Evolutionary conservation across 2,113 vertebrate genomes (phyloP).

Genomic region (Malaclemys terrapin): DNA sequence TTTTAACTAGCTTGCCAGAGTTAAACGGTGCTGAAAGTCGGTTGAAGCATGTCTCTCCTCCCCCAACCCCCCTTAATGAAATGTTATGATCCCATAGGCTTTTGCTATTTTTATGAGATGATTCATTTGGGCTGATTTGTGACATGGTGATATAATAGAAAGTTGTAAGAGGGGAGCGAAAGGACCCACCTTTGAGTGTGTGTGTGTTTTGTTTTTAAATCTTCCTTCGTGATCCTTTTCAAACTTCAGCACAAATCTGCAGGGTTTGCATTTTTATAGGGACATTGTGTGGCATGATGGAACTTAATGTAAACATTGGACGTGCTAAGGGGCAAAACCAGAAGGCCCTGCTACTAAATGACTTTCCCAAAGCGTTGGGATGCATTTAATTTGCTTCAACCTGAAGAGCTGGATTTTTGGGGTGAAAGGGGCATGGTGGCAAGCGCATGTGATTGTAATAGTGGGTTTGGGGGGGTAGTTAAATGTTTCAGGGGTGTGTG

Average conservation of each 20-base stretch:
- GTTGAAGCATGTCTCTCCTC: background rate
- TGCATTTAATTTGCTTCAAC: background rate
- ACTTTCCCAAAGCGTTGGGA: background rate
- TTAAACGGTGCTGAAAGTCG: background rate
- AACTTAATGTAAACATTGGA: background rate
- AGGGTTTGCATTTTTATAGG: background rate
- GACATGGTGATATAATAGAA: slow-evolving; percentile 12
- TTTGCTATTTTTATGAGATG: background rate
- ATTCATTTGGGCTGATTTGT: background rate
- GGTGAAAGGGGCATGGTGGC: background rate
- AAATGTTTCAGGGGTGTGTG: background rate
- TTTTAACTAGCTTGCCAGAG: background rate
- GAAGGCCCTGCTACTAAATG: background rate
- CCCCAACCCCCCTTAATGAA: background rate
- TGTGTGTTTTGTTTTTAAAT: background rate
- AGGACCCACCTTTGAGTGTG: background rate
- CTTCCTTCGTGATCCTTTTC: background rate
- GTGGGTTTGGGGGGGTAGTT: background rate
- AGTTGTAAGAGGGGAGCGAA: background rate
- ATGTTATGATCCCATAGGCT: background rate
- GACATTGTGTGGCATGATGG: background rate
- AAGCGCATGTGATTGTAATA: background rate
- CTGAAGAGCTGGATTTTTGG: background rate
- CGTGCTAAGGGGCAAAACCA: background rate
- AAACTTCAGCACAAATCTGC: slow-evolving; percentile 21